A percentile compares a stretch with the other conserved stretches of the same genome.
Evolutionary conservation across 2,888 invertebrate species (phyloP).

Genomic region (Dicycla oo): DNA sequence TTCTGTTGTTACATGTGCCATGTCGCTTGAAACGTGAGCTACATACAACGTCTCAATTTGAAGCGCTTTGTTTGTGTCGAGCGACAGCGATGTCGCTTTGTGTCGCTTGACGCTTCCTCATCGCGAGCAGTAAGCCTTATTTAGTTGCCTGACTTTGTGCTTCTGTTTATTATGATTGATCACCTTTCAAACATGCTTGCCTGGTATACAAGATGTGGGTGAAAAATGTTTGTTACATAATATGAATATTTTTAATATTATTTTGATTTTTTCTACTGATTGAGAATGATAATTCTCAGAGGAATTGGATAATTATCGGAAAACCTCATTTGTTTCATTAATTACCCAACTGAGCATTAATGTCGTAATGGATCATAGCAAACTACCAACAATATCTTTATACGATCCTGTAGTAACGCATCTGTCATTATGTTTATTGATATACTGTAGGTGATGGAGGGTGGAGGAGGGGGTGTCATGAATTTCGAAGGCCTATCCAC

Average conservation of each 20-base stretch:
- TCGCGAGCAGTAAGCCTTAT: slow-evolving; percentile 24
- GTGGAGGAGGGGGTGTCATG: not conserved
- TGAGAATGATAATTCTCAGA: not conserved
- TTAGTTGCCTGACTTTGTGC: slow-evolving; percentile 18
- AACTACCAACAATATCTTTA: not conserved
- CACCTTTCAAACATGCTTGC: slow-evolving; percentile 36
- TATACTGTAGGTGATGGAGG: not conserved
- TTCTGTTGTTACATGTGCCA: slow-evolving; percentile 40
- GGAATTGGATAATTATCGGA: not conserved
- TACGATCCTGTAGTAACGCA: not conserved
- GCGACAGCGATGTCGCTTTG: slow-evolving; percentile 41
- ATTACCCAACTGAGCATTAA: not conserved
- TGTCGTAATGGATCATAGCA: not conserved
- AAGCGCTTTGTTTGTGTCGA: slow-evolving; percentile 38
- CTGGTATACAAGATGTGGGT: slow-evolving; percentile 12
- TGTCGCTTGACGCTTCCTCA: slow-evolving; percentile 43
- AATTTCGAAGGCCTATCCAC: not conserved
- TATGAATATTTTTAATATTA: no score
- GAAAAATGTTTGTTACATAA: not conserved
- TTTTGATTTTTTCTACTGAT: no score
- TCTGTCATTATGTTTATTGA: not conserved
- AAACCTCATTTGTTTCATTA: slow-evolving; percentile 13
- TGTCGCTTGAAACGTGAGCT: slow-evolving; percentile 38
- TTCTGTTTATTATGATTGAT: slow-evolving; percentile 52
- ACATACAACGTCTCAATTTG: slow-evolving; percentile 56